A percentile compares a stretch with the other conserved stretches of the same genome.
These are phyloP conservation scores for Episyrphus balteatus DNA, from an alignment of 1,140 invertebrate genomes.

Conservation along the genomic window DNA sequence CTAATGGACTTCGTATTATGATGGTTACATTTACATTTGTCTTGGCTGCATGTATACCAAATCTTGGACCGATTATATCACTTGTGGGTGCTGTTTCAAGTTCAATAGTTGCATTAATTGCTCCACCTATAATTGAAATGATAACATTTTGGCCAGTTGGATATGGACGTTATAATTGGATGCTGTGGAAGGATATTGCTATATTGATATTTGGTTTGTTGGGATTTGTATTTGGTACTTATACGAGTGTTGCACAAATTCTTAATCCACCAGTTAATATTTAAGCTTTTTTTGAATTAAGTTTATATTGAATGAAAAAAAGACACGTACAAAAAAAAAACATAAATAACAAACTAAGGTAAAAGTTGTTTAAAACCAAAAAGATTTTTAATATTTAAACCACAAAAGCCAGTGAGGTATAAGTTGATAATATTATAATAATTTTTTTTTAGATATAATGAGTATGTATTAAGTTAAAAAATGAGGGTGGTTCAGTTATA, in stretches of 20 bases:
- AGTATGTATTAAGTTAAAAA: too few relatives aligned
- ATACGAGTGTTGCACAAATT: slow-evolving; percentile 62
- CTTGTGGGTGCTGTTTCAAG: slow-evolving; percentile 84
- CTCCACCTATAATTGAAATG: slow-evolving; percentile 85
- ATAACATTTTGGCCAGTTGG: slow-evolving; percentile 61
- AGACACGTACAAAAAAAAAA: too few relatives aligned
- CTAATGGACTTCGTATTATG: slow-evolving; percentile 54
- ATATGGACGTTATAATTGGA: slow-evolving; percentile 48
- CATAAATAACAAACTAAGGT: too few relatives aligned
- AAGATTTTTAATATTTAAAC: too few relatives aligned
- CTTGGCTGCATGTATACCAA: slow-evolving; percentile 73
- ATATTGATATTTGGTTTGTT: slow-evolving; percentile 63
- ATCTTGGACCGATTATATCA: slow-evolving; percentile 80
- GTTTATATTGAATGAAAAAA: too few relatives aligned
- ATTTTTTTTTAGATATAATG: too few relatives aligned
- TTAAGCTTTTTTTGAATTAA: too few relatives aligned
- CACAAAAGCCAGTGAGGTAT: too few relatives aligned
- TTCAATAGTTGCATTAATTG: slow-evolving; percentile 78
- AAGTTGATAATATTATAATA: too few relatives aligned
- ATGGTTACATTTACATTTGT: slow-evolving; percentile 65
- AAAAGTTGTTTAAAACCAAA: too few relatives aligned
- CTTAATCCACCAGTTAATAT: slow-evolving; percentile 14
- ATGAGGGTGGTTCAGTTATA: too few relatives aligned
- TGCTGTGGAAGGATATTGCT: slow-evolving; percentile 56
- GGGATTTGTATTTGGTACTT: slow-evolving; percentile 69